Base-by-base conservation (phyloP, 2,113 vertebrate species). In the Pseudorhombus dupliciocellatus region DNA sequence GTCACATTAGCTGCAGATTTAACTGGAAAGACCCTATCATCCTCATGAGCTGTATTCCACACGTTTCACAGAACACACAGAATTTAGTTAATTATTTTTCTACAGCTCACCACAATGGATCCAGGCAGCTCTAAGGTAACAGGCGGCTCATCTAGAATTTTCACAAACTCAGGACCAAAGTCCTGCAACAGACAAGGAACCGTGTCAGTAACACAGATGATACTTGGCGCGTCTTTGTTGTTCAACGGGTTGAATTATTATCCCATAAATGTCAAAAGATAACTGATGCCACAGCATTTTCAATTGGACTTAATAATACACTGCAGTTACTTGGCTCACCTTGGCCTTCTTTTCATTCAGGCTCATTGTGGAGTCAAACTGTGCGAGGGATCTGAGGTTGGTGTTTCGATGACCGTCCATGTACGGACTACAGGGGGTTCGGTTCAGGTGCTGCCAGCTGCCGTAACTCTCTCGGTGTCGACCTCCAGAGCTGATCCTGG, bases 81-180 rank as follows among this genome's bases (percentile, higher is more conserved):
- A 34, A 31, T 46, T 62, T 34, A 0, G 14, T 60, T 20, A 11
- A 0, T 15, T n/a, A n/a, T 74, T 25, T 77, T 40, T 10, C 6
- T 2, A 18, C 7, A 66, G 88, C 77, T 89, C 91, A 96, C 96
- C 94, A 95, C 91, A 42, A 96, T 93, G 42, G 95, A 95, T 85
- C 93, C 94, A 58, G 95, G 95, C 42, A 98, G 90, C 72, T 96
- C 94, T 73, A 97, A 81, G 58, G 92, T 90, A 73, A 94, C 88
- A 0, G 81, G 88, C 4, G 93, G 92, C 80, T 96, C 95, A 68
- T 92, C 91, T 67, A 93, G 83, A 83, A 94, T 85, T 83, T 92
- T 88, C 66, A 94, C 63, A 59, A 97, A 97, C 89, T 97, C 96
- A 2, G 94, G 95, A 68, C 94, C 95, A 76, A 88, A 87, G 51